phyloP scores from a whole-genome alignment of 1,140 invertebrate genomes.

The Zophobas atratus region DNA sequence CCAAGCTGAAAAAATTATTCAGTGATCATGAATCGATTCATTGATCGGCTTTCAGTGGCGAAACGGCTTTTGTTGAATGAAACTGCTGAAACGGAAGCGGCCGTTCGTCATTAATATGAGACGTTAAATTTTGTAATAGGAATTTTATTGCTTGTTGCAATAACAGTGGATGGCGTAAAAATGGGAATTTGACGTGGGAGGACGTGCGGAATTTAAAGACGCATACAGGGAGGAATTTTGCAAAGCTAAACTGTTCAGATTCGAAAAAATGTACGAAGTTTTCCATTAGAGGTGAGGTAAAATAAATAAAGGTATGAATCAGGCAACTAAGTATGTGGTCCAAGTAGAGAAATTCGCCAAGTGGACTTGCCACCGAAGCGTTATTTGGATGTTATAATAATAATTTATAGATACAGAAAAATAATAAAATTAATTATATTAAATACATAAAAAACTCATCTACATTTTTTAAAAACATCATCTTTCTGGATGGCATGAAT shows the following conservation, averaged over 20 bases:
- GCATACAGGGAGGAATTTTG: background rate
- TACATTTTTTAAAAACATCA: too few relatives aligned
- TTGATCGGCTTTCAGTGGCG: constrained; percentile 7
- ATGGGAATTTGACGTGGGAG: constrained; percentile 11
- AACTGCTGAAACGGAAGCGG: constrained; percentile 25
- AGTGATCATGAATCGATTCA: constrained; percentile 19
- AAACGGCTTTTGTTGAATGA: constrained; percentile 19
- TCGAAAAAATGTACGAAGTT: too few relatives aligned
- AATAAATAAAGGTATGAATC: too few relatives aligned
- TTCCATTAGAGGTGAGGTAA: too few relatives aligned
- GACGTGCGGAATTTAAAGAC: background rate
- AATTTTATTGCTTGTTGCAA: constrained; percentile 23
- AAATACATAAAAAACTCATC: too few relatives aligned
- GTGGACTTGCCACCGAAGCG: too few relatives aligned
- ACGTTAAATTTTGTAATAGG: constrained; percentile 33
- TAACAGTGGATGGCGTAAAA: constrained; percentile 4
- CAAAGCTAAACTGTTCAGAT: background rate
- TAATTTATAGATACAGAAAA: too few relatives aligned
- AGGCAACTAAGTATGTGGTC: too few relatives aligned
- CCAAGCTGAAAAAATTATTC: background rate
- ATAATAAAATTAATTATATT: too few relatives aligned
- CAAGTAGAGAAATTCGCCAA: too few relatives aligned
- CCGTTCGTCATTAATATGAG: constrained; percentile 21
- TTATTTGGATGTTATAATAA: too few relatives aligned
- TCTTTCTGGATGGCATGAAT: too few relatives aligned